These are phyloP conservation scores for Lota lota DNA, from an alignment of 2,113 vertebrate species.

Conservation along the genomic window DNA sequence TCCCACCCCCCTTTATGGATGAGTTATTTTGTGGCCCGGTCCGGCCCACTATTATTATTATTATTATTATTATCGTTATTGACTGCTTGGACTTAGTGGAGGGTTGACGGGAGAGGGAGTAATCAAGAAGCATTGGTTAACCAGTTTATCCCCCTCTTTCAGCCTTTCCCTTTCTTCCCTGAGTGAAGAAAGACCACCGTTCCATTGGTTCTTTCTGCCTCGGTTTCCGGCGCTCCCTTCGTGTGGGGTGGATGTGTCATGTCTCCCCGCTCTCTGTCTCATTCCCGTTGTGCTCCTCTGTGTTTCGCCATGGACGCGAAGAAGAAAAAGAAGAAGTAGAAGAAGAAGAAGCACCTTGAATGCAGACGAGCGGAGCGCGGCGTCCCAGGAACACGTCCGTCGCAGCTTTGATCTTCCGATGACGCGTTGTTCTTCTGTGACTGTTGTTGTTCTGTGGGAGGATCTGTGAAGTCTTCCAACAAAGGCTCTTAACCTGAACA, in stretches of 20 bases:
- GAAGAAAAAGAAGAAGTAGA: neutral
- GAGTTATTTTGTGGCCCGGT: constrained; percentile 31
- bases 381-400: constrained; percentile 1
- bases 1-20: constrained; percentile 33
- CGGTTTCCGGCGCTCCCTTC: too few species aligned
- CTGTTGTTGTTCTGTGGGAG: constrained; percentile 15
- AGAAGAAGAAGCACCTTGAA: constrained; percentile 17
- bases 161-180: constrained; percentile 6
- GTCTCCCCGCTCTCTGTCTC: too few species aligned
- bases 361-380: constrained; percentile 36
- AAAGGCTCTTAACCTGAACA: constrained; percentile 21
- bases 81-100: neutral
- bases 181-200: constrained; percentile 1
- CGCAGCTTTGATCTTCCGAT: constrained; percentile 33
- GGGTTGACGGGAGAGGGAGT: neutral
- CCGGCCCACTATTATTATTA: constrained; percentile 35
- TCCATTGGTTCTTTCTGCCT: too few species aligned
- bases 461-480: constrained; percentile 10
- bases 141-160: neutral
- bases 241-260: too few species aligned
- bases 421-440: constrained; percentile 7
- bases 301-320: too few species aligned
- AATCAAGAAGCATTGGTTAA: constrained; percentile 19
- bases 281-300: too few species aligned
- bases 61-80: neutral